These are phyloP conservation scores for Temnothorax nylanderi DNA, from an alignment of 1,140 invertebrate genomes.

Conservation along the genomic window DNA sequence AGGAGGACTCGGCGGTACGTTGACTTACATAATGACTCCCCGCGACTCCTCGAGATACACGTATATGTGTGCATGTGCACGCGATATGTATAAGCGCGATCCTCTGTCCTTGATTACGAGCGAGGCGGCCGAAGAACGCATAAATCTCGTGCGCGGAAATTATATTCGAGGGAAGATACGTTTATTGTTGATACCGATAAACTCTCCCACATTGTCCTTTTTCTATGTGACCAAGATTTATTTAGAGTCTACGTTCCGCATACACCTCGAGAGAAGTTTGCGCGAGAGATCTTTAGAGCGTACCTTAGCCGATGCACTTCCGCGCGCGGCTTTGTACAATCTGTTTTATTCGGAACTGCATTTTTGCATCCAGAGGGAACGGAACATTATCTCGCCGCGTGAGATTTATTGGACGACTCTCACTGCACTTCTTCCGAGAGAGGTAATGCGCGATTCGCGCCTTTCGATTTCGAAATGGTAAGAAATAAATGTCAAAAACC, in stretches of 20 bases:
- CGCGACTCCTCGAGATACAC: slow-evolving; percentile 29
- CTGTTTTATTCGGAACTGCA: slow-evolving; percentile 24
- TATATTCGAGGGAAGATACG: slow-evolving; percentile 62
- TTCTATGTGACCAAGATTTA: slow-evolving; percentile 46
- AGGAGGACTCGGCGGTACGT: slow-evolving; percentile 46
- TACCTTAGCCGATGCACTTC: slow-evolving; percentile 24
- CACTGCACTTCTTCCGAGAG: slow-evolving; percentile 1
- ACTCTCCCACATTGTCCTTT: slow-evolving; percentile 43
- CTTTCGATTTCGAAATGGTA: slow-evolving; percentile 9
- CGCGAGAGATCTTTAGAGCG: neutral
- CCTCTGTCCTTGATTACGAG: slow-evolving; percentile 60
- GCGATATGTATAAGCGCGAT: slow-evolving; percentile 13
- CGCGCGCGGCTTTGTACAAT: slow-evolving; percentile 26
- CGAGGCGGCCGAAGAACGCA: slow-evolving; percentile 25
- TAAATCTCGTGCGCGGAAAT: slow-evolving; percentile 43
- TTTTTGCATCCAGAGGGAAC: slow-evolving; percentile 24
- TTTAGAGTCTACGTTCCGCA: slow-evolving; percentile 34
- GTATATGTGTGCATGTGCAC: neutral
- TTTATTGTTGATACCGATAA: slow-evolving; percentile 67
- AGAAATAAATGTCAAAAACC: slow-evolving; percentile 18
- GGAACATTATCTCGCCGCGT: slow-evolving; percentile 30
- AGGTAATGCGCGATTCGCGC: neutral
- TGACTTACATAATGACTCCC: slow-evolving; percentile 70
- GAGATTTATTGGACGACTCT: slow-evolving; percentile 43
- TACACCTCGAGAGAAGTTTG: neutral